These are phyloP conservation scores for Buceros bicornis DNA, from an alignment of 2,797 vertebrate species.

Conservation along the genomic window DNA sequence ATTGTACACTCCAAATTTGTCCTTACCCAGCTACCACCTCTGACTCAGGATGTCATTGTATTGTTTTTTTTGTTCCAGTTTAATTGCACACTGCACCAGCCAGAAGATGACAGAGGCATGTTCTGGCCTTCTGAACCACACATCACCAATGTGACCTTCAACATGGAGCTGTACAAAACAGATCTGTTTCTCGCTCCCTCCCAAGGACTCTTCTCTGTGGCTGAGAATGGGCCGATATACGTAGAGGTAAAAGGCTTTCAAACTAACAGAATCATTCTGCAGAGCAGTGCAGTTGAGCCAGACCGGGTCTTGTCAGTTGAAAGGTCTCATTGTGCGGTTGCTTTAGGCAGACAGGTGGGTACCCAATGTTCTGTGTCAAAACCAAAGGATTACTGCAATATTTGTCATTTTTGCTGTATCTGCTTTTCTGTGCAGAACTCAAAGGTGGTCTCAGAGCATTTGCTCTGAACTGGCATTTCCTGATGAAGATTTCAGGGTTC, in stretches of 20 bases:
- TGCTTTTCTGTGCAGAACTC: not conserved
- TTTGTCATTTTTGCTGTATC: not conserved
- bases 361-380: too few species aligned
- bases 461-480: not conserved
- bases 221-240: slow-evolving; percentile 81
- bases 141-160: slow-evolving; percentile 85
- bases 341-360: slow-evolving; percentile 2
- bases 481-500: not conserved
- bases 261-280: not conserved
- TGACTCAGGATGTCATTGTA: not conserved
- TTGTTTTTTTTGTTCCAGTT: slow-evolving; percentile 81
- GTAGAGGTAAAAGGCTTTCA: slow-evolving; percentile 80
- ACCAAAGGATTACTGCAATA: not conserved
- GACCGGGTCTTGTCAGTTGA: not conserved
- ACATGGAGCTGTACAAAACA: slow-evolving; percentile 89
- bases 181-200: slow-evolving; percentile 79
- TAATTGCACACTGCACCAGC: slow-evolving; percentile 88
- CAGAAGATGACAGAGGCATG: slow-evolving; percentile 55
- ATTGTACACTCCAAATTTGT: not conserved
- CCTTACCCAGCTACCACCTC: not conserved
- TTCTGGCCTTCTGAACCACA: slow-evolving; percentile 64
- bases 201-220: slow-evolving; percentile 80
- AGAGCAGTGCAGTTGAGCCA: not conserved
- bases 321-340: not conserved
- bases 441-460: not conserved